Percentiles rank a stretch among this genome's conserved stretches.
phyloP scores from a whole-genome alignment of 2,797 vertebrate species.

The Acanthis flammea region DNA sequence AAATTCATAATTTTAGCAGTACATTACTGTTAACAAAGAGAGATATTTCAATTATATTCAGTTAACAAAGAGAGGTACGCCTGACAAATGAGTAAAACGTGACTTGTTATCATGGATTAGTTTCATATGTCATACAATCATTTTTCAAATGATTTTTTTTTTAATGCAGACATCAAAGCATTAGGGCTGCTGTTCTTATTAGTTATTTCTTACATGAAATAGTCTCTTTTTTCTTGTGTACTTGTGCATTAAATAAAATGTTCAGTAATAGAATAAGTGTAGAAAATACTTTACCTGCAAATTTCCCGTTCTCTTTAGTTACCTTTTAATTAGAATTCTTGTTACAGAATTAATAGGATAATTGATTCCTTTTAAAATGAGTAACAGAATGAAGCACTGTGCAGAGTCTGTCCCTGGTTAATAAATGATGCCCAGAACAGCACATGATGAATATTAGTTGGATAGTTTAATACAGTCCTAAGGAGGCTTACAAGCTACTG shows the following conservation, averaged over 20 bases:
- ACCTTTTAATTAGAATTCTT: conserved; percentile 36
- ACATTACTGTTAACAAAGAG: background rate
- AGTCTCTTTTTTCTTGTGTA: background rate
- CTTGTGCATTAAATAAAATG: conserved; percentile 2
- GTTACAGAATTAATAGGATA: conserved; percentile 26
- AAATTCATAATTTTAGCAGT: background rate
- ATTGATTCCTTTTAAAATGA: conserved; percentile 36
- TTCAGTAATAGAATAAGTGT: background rate
- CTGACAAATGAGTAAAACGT: background rate
- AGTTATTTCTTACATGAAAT: background rate
- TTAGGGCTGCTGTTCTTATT: background rate
- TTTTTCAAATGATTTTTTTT: background rate
- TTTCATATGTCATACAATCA: background rate
- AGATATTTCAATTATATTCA: background rate
- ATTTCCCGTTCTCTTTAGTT: background rate
- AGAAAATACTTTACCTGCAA: background rate
- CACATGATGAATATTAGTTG: conserved; percentile 38
- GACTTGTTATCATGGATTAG: background rate
- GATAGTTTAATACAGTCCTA: conserved; percentile 8
- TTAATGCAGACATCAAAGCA: background rate
- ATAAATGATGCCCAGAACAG: background rate
- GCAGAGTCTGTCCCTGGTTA: background rate
- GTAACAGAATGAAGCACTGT: background rate
- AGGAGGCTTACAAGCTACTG: conserved; percentile 15
- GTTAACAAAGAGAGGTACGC: background rate